phyloP scores from a whole-genome alignment of 2,888 invertebrate species.

The Plemyria rubiginata region DNA sequence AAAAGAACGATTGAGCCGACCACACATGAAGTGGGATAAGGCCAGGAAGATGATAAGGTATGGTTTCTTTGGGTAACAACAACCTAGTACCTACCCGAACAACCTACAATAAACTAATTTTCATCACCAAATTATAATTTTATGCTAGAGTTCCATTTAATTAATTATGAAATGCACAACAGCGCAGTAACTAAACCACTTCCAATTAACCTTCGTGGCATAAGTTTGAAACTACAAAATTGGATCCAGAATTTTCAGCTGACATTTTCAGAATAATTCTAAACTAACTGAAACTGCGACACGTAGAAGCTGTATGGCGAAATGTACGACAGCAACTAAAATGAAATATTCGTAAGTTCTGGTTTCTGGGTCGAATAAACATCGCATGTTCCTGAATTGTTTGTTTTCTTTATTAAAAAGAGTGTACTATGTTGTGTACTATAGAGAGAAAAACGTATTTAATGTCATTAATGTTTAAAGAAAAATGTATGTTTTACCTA shows the following conservation, averaged over 20 bases:
- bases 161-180: conserved; percentile 8
- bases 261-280: conserved; percentile 6
- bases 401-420: too few relatives aligned
- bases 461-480: too few relatives aligned
- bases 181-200: background rate
- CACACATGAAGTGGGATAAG: too few relatives aligned
- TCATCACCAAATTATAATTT: background rate
- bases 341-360: conserved; percentile 4
- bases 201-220: conserved; percentile 14
- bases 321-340: conserved; percentile 14
- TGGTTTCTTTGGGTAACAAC: too few relatives aligned
- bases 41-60: too few relatives aligned
- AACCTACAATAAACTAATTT: too few relatives aligned
- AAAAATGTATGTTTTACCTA: too few relatives aligned
- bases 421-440: too few relatives aligned
- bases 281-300: conserved; percentile 1
- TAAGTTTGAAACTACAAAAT: conserved; percentile 8
- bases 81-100: too few relatives aligned
- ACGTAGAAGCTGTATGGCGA: conserved; percentile 7
- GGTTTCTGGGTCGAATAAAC: background rate
- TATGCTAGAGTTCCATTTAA: background rate
- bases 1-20: too few relatives aligned
- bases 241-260: conserved; percentile 9
- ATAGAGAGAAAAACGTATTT: too few relatives aligned
- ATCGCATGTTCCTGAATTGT: background rate